Base-by-base conservation (phyloP, 2,797 vertebrate species). In the Crenuchus spilurus region DNA sequence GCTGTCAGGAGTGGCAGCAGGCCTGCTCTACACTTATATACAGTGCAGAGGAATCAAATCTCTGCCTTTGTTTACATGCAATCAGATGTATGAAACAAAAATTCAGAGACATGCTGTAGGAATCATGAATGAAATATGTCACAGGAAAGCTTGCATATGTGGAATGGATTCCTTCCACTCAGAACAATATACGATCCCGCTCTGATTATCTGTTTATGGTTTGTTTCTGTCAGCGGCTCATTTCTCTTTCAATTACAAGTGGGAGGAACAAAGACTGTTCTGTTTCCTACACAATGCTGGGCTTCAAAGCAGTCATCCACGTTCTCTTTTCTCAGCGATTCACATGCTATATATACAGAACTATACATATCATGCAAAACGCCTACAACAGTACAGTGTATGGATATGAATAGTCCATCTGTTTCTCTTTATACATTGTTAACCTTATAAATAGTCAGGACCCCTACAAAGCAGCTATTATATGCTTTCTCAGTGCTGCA, bases 101-200 rank as follows among this genome's bases (percentile, higher is more conserved):
- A 75, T 42, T 4, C 55, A 18, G 55, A 51, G 26, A 58, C 63
- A 49, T 49, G 42, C 16, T 28, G 26, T 16, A 20, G 73, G 33
- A 75, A 75, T 75, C 73, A 62, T 44, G 28, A 35, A 69, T 35
- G 35, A 62, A 75, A 62, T 75, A 69, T 62, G 5, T 7, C 37
- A 11, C 37, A 28, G 46, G 35, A 69, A 62, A 69, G 73, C 39
- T 26, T 69, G 33, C 44, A 20, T 49, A 62, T 69, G 37, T 69
- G 18, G 26, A 48, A 49, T 61, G 49, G 61, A 35, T 44, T n/a
- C n/a, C 10, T 30, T 35, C n/a, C n/a, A 33, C 41, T 75, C 26
- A 39, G 48, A 41, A 42, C 16, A 24, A 69, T 61, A 62, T 20
- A 68, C 33, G 64, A 68, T 24, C 49, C 18, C 44, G 14, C 13